These are phyloP conservation scores for Tricholauxania praeusta DNA, from an alignment of 2,888 invertebrate species.

Conservation along the genomic window DNA sequence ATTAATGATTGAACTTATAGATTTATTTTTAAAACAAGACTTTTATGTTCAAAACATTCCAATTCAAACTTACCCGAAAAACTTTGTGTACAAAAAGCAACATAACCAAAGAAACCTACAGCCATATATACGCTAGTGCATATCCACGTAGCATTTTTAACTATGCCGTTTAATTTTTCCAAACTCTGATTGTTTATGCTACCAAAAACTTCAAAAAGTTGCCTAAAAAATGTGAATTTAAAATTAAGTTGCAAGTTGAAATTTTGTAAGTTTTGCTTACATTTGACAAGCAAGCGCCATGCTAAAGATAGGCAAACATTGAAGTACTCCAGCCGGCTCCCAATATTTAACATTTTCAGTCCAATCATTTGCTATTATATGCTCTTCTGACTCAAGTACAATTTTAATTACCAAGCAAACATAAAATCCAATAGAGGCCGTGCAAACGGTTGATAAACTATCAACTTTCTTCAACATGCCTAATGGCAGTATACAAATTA, in stretches of 20 bases:
- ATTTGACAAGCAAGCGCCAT: slow-evolving; percentile 98
- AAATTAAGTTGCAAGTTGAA: not conserved
- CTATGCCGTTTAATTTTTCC: slow-evolving; percentile 89
- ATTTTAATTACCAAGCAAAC: slow-evolving; percentile 87
- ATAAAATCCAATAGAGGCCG: slow-evolving; percentile 93
- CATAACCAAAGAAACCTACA: slow-evolving; percentile 93
- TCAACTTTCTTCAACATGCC: slow-evolving; percentile 91
- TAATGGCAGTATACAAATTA: slow-evolving; percentile 89
- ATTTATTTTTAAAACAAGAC: not conserved
- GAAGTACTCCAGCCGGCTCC: slow-evolving; percentile 87
- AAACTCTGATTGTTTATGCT: slow-evolving; percentile 87
- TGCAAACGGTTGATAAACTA: slow-evolving; percentile 87
- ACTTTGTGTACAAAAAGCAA: slow-evolving; percentile 82
- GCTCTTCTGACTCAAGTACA: slow-evolving; percentile 82
- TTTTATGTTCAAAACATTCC: not conserved
- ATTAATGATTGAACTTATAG: no score
- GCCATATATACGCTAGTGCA: slow-evolving; percentile 91
- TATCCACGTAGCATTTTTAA: slow-evolving; percentile 89
- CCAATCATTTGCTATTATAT: slow-evolving; percentile 82
- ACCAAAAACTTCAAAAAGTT: slow-evolving; percentile 93
- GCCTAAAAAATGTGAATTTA: slow-evolving; percentile 70
- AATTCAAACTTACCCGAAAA: slow-evolving; percentile 72
- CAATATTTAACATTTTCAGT: slow-evolving; percentile 79
- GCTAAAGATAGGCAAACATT: slow-evolving; percentile 95
- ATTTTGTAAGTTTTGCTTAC: slow-evolving; percentile 70